phyloP scores from a whole-genome alignment of 2,797 vertebrate genomes.

The Mycteria americana region DNA sequence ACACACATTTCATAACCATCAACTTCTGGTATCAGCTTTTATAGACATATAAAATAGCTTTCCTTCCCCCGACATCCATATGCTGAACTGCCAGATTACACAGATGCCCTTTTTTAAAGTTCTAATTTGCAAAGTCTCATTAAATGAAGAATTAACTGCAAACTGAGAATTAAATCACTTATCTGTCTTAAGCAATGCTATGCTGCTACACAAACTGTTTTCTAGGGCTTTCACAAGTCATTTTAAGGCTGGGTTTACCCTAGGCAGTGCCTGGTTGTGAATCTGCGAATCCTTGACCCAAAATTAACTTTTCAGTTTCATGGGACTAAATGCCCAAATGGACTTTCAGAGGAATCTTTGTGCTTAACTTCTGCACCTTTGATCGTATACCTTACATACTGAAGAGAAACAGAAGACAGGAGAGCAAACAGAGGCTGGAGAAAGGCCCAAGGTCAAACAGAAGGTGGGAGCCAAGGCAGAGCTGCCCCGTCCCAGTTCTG shows the following conservation, averaged over 20 bases:
- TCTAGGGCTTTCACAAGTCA: not conserved
- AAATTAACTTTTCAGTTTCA: not conserved
- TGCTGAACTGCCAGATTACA: not conserved
- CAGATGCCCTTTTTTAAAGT: not conserved
- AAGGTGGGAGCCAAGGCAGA: not conserved
- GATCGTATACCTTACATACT: not conserved
- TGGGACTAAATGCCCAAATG: not conserved
- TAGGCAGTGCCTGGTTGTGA: not conserved
- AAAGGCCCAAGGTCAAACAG: not conserved
- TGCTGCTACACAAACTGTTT: not conserved
- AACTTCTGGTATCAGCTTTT: not conserved
- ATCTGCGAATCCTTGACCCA: not conserved
- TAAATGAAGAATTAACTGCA: not conserved
- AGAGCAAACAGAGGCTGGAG: not conserved
- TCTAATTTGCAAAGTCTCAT: not conserved
- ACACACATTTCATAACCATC: not conserved
- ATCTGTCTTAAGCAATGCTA: not conserved
- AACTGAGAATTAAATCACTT: not conserved
- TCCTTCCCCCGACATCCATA: not conserved
- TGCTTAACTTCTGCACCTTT: not conserved
- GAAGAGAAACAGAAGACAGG: not conserved
- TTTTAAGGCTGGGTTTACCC: not conserved
- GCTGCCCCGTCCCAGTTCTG: not conserved
- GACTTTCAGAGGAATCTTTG: not conserved
- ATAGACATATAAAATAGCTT: not conserved